Evolutionary conservation across 30 jellyfish, hydroid and myxozoan species (phyloP).

Genomic region (Pelagia noctiluca): DNA sequence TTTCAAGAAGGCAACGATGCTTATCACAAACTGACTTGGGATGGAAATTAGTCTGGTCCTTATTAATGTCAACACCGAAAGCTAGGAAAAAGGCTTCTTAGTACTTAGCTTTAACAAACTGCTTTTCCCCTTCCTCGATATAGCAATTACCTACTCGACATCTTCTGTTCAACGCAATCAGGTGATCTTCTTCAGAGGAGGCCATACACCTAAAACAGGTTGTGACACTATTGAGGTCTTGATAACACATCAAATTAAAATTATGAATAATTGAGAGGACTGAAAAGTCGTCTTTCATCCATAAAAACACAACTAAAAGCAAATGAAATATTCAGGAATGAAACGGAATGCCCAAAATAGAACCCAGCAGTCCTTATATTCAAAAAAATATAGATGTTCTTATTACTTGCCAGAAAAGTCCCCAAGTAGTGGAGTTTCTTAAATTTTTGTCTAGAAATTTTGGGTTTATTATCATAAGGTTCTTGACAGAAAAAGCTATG

Average conservation of each 20-base stretch:
- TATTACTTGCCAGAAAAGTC: not conserved
- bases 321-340: too few species aligned
- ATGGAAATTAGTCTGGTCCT: too few species aligned
- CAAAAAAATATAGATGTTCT: not conserved
- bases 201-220: constrained; percentile 2
- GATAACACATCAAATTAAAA: too few species aligned
- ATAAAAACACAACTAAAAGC: too few species aligned
- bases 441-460: not conserved
- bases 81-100: not conserved
- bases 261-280: too few species aligned
- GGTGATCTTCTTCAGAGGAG: constrained; percentile 4
- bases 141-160: not conserved
- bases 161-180: not conserved
- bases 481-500: not conserved
- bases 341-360: too few species aligned
- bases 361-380: not conserved
- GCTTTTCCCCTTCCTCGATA: too few species aligned
- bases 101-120: not conserved
- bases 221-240: too few species aligned
- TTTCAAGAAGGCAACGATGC: not conserved
- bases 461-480: too few species aligned
- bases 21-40: not conserved
- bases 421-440: constrained; percentile 4
- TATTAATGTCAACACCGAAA: not conserved
- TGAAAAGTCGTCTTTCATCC: too few species aligned